Evolutionary conservation across 2,113 vertebrate species (phyloP).

Genomic region (Cromileptes altivelis): DNA sequence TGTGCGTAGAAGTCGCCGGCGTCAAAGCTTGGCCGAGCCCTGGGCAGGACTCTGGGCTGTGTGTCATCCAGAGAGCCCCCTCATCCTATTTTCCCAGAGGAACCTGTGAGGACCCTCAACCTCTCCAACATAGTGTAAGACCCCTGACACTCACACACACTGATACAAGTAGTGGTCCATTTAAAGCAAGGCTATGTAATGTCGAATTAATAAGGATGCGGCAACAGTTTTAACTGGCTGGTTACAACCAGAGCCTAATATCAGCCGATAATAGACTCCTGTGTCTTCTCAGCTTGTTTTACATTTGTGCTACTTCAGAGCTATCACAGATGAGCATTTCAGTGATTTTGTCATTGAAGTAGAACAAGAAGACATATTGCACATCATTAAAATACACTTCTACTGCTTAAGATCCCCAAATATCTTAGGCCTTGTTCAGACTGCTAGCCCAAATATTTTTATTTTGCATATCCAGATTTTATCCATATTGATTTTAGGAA

Average conservation of each 20-base stretch:
- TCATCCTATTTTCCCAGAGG: slow-evolving; percentile 93
- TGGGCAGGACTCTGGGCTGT: slow-evolving; percentile 95
- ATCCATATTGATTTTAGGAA: too few species aligned
- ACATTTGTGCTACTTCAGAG: too few species aligned
- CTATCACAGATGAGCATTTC: too few species aligned
- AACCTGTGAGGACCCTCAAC: slow-evolving; percentile 93
- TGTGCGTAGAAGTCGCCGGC: slow-evolving; percentile 92
- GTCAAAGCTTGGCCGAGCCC: slow-evolving; percentile 94
- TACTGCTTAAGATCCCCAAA: too few species aligned
- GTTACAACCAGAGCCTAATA: too few species aligned
- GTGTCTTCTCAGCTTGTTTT: neutral
- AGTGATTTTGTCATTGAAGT: neutral
- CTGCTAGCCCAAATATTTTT: neutral
- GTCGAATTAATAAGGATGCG: neutral
- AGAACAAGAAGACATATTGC: neutral
- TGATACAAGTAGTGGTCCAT: neutral
- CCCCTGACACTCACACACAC: slow-evolving; percentile 24
- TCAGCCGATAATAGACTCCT: neutral
- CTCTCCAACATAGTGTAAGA: slow-evolving; percentile 93
- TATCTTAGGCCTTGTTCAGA: too few species aligned
- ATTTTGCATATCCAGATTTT: too few species aligned
- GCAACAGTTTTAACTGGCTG: neutral
- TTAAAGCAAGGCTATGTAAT: neutral
- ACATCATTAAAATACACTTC: neutral
- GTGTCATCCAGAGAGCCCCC: slow-evolving; percentile 91